Evolutionary conservation across 1,140 invertebrate genomes (phyloP), one percentile per base, ranked within the genome.

Genomic region (Drosophila kikkawai): DNA sequence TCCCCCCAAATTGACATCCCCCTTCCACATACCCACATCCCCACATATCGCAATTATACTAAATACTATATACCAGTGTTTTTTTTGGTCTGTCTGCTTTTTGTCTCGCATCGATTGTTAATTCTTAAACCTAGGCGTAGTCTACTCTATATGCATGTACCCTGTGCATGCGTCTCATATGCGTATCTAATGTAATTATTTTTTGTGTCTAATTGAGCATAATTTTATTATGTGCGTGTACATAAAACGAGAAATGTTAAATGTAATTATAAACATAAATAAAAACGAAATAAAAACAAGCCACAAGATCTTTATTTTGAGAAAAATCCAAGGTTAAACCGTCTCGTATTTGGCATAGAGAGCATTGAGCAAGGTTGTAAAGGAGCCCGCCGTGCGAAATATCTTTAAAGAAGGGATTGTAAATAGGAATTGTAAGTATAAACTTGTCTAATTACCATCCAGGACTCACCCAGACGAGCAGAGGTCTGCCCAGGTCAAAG

Each of bases 171-270:
- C 59, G 42, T 67, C 39, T 61, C 67, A 79, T 64, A 45, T 45
- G 78, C 58, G 48, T 75, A 57, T 77, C 63, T 61, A 83, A 79
- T 77, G 75, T 84, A 82, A 82, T 70, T 83, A 80, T 83, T 83
- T 83, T 71, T 82, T 77, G 68, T 82, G 68, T 82, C 75, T 78
- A 82, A 82, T 77, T 82, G 65, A 82, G 60, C 58, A 76, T 82
- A 84, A 87, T 83, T 87, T 70, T 80, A 77, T 83, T 69, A 67
- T 85, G 69, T 87, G 77, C 74, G 78, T 85, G 82, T 85, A 85
- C 74, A 85, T 85, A 83, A 83, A 85, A 78, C 45, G 67, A 73
- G 69, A 73, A 71, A 71, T 73, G 73, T 81, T 88, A 88, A 90
- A 75, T 88, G 69, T 90, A 87, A 90, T 80, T 53, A 71, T 80